A percentile compares a stretch with the other conserved stretches of the same genome.
These are phyloP conservation scores for Andrena haemorrhoa DNA, from an alignment of 2,888 invertebrate species.

Conservation along the genomic window DNA sequence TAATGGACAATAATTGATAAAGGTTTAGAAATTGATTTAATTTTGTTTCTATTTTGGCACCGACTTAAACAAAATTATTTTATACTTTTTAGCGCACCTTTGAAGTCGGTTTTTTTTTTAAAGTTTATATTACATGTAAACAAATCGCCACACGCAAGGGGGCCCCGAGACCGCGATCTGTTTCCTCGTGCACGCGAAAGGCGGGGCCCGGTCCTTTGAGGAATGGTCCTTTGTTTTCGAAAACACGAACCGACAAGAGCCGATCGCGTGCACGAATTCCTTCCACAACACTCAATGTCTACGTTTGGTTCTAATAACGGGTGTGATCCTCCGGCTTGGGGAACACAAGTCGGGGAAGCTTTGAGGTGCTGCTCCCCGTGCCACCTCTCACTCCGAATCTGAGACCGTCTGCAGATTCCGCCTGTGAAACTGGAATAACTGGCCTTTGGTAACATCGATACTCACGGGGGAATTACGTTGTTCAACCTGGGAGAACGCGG, in stretches of 20 bases:
- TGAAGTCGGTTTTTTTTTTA: no score
- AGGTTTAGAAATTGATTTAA: no score
- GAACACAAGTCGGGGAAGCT: conserved; percentile 10
- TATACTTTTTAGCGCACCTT: no score
- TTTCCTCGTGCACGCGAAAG: conserved; percentile 12
- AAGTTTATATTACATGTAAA: conserved; percentile 31
- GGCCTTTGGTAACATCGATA: not conserved
- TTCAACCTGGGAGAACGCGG: not conserved
- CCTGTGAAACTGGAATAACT: conserved; percentile 4
- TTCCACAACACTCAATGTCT: conserved; percentile 24
- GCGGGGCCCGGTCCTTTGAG: not conserved
- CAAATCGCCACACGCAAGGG: conserved; percentile 38
- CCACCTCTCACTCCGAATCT: not conserved
- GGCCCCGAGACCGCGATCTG: not conserved
- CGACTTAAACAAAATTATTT: no score
- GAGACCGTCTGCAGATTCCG: not conserved
- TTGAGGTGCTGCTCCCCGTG: conserved; percentile 1
- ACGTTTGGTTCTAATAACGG: conserved; percentile 46
- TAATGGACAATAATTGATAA: no score
- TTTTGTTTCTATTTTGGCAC: no score
- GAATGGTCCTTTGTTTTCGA: conserved; percentile 37
- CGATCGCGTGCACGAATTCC: conserved; percentile 52
- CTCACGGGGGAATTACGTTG: not conserved
- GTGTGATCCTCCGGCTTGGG: conserved; percentile 19
- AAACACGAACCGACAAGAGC: conserved; percentile 45